Evolutionary conservation across 1,140 invertebrate genomes (phyloP).

Genomic region (Brachionus angularis): DNA sequence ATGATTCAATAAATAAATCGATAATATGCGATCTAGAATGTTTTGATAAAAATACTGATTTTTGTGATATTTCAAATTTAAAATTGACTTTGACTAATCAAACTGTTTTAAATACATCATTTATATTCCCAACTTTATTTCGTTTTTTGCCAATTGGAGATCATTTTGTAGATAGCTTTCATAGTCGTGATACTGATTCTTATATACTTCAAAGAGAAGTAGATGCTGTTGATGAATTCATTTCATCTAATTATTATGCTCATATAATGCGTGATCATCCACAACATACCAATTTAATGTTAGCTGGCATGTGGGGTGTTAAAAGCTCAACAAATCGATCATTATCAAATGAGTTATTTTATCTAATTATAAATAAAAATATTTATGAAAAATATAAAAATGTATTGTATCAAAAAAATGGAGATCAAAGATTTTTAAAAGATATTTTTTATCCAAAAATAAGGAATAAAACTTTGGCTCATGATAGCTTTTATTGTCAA

Average conservation of each 20-base stretch:
- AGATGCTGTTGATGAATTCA: constrained; percentile 9
- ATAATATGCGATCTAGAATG: constrained; percentile 19
- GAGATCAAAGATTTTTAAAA: constrained; percentile 18
- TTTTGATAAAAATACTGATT: constrained; percentile 7
- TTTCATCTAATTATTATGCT: background rate
- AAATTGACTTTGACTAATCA: background rate
- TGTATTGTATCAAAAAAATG: background rate
- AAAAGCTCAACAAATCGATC: background rate
- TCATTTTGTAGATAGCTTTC: constrained; percentile 14
- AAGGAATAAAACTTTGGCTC: background rate
- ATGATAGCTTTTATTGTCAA: constrained; percentile 27
- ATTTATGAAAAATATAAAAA: background rate
- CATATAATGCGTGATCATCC: constrained; percentile 44
- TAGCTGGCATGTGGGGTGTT: constrained; percentile 38
- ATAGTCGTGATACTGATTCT: constrained; percentile 26
- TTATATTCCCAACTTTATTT: constrained; percentile 13
- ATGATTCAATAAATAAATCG: constrained; percentile 8
- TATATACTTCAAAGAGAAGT: constrained; percentile 9
- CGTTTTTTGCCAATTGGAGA: constrained; percentile 21
- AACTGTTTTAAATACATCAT: background rate
- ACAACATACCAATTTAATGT: background rate
- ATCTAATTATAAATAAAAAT: background rate
- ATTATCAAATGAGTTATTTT: background rate
- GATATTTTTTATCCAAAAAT: background rate
- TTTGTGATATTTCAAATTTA: constrained; percentile 28